Percentiles rank a stretch among this genome's conserved stretches.
phyloP scores from a whole-genome alignment of 2,888 invertebrate genomes.

The Galerucella nymphaeae region DNA sequence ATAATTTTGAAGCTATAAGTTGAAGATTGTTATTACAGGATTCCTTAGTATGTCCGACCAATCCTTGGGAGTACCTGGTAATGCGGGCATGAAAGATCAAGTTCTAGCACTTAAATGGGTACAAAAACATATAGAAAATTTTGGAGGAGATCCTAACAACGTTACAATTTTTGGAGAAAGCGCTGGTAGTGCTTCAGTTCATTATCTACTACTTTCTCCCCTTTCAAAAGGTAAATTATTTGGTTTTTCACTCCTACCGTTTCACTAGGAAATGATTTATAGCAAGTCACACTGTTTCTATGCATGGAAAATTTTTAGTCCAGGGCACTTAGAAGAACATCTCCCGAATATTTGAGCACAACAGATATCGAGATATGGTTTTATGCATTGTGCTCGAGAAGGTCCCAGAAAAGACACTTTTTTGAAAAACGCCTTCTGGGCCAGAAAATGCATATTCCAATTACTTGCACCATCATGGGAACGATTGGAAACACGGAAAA shows the following conservation, averaged over 20 bases:
- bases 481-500: no score
- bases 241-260: neutral
- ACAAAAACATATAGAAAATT: conserved; percentile 65
- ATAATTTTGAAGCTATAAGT: neutral
- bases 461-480: no score
- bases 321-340: no score
- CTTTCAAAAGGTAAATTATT: conserved; percentile 59
- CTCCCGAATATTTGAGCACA: no score
- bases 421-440: no score
- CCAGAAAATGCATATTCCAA: no score
- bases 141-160: conserved; percentile 68
- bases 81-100: conserved; percentile 69
- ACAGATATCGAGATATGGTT: no score
- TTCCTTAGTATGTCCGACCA: conserved; percentile 67
- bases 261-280: no score
- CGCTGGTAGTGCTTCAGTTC: conserved; percentile 67
- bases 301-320: no score
- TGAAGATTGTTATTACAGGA: conserved; percentile 57
- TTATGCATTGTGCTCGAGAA: no score
- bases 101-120: conserved; percentile 68
- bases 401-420: no score
- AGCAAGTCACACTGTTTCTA: no score
- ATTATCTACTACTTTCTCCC: conserved; percentile 66
- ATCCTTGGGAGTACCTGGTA: conserved; percentile 66
- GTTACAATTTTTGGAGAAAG: conserved; percentile 70